phyloP scores from a whole-genome alignment of 2,113 vertebrate genomes.

The Hypomesus transpacificus region DNA sequence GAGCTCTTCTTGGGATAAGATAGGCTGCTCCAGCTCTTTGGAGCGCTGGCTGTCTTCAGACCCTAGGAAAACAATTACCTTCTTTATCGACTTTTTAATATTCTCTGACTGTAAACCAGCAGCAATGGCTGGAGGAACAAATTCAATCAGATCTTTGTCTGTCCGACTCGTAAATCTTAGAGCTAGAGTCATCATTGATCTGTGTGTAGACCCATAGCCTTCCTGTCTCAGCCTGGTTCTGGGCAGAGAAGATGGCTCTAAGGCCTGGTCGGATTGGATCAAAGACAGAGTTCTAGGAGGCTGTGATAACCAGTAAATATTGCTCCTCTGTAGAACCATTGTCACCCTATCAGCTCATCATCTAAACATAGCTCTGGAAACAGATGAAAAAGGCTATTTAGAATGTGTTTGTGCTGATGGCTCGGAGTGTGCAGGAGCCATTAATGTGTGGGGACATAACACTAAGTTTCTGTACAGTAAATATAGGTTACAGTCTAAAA shows the following conservation, averaged over 20 bases:
- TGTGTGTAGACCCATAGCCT: no score
- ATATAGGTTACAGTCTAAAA: constrained; percentile 45
- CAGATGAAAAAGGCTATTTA: constrained; percentile 53
- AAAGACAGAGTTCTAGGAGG: constrained; percentile 25
- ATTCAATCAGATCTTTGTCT: no score
- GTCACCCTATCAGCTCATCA: constrained; percentile 41
- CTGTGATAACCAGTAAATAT: constrained; percentile 26
- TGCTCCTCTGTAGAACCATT: constrained; percentile 14
- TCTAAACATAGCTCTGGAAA: constrained; percentile 41
- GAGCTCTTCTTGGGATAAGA: neutral
- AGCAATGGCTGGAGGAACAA: no score
- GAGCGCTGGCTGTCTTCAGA: constrained; percentile 8
- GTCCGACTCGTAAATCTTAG: no score
- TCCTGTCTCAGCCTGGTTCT: no score
- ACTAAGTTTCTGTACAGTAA: constrained; percentile 28
- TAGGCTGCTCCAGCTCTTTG: no score
- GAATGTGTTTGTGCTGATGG: constrained; percentile 60
- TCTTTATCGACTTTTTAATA: no score
- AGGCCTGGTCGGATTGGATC: constrained; percentile 23
- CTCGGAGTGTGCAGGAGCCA: constrained; percentile 35
- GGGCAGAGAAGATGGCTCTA: neutral
- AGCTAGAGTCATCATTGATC: no score
- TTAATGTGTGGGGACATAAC: constrained; percentile 36
- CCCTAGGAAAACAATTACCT: neutral
- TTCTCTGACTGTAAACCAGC: no score